A percentile compares a stretch with the other conserved stretches of the same genome.
These are phyloP conservation scores for Dicaeum eximium DNA, from an alignment of 2,113 vertebrate genomes.

Conservation along the genomic window DNA sequence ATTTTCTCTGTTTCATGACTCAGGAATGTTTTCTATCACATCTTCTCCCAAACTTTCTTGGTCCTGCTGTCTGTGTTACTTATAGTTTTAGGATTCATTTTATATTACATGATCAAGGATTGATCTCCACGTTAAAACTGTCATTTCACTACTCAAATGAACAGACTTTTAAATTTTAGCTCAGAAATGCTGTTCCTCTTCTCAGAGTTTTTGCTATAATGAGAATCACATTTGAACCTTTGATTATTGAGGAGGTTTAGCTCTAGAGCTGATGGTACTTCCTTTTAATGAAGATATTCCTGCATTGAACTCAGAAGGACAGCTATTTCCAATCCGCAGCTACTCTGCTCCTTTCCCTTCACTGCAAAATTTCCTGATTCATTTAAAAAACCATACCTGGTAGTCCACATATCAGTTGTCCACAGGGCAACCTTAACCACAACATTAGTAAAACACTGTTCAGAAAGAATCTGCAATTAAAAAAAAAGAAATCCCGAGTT, in stretches of 20 bases:
- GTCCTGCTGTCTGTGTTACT: neutral
- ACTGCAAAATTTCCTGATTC: neutral
- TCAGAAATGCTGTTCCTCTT: rapidly evolving
- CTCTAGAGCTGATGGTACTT: neutral
- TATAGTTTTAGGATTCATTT: neutral
- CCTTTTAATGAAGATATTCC: neutral
- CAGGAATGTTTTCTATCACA: neutral
- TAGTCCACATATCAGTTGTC: too few species aligned
- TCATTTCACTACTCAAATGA: neutral
- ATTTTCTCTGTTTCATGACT: neutral
- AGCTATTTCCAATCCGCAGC: neutral
- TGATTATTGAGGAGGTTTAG: neutral
- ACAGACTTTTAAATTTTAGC: neutral
- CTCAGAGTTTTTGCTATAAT: neutral
- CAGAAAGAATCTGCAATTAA: neutral
- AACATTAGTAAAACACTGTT: neutral
- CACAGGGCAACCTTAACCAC: neutral
- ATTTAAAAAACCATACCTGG: neutral
- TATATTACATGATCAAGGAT: neutral
- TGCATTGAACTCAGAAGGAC: neutral
- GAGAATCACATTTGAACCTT: neutral
- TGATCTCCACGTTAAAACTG: neutral
- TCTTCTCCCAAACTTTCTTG: neutral
- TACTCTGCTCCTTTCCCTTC: neutral
- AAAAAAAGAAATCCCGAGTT: neutral